Base-by-base conservation (phyloP, 1,140 invertebrate genomes). In the Rhyacophila brunnea region DNA sequence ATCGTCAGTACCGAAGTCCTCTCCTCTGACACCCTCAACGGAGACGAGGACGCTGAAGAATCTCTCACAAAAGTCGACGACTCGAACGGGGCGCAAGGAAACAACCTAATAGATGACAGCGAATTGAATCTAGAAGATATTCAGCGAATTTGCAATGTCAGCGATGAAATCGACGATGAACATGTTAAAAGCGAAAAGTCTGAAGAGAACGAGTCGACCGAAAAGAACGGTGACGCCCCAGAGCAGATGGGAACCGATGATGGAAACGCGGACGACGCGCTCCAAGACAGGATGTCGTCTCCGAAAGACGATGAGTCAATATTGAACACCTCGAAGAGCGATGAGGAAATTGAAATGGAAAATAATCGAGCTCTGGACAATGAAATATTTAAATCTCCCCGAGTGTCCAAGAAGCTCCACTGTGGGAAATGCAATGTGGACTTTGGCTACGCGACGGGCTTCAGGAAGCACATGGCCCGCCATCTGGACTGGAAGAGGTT, bases 401-500 rank as follows among this genome's bases (percentile, higher is more conserved):
- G 44, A 42, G n/a, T 20, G 10, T n/a, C 13, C 17, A 59, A 68
- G 0, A 70, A 69, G 44, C 53, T 73, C 4, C 28, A 65, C 3
- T 79, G 77, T 56, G 74, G 75, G 60, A 72, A 73, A 66, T 79
- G 77, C 58, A 66, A 74, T 46, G 55, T 67, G 18, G 73, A 72
- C 66, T 77, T 76, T 64, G 67, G 71, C 20, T 71, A 72, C 6
- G 65, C 74, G 0, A 67, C 70, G 38, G 78, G 79, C 49, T 64
- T 83, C 1, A 73, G 76, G 46, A 74, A 80, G 45, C 82, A 84
- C 54, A 78, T 82, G 61, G 77, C 81, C 0, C 73, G 72, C 52
- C 81, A 82, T 66, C 77, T 80, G 48, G 81, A 82, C 65, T 79
- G 81, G 67, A 70, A 79, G 34, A 74, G 79, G 9, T 84, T 82